Percentiles rank a stretch among this genome's conserved stretches.
Conservation (phyloP, 2,113 vertebrate genomes). For the Centropus bengalensis region DNA sequence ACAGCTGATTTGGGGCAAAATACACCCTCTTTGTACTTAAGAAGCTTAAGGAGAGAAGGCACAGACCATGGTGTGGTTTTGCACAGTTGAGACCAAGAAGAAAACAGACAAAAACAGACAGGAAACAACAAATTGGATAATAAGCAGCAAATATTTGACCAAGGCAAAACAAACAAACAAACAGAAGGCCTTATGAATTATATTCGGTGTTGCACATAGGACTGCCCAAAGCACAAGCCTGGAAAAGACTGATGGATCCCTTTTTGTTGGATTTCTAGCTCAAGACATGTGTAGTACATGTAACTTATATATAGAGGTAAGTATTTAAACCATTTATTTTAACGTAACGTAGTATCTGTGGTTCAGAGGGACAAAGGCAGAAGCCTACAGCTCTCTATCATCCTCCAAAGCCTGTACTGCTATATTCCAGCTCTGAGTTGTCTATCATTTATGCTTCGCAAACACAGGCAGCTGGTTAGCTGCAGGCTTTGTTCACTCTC, state of each 20-base stretch:
- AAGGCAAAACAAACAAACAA: background rate
- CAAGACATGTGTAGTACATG: background rate
- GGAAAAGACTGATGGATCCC: background rate
- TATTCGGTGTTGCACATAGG: background rate
- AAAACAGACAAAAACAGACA: background rate
- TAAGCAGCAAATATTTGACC: background rate
- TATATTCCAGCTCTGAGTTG: background rate
- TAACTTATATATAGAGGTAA: background rate
- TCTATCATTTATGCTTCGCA: background rate
- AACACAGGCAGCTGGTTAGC: background rate
- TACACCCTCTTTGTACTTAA: background rate
- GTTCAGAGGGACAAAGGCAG: background rate
- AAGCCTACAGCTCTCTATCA: background rate
- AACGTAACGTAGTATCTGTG: background rate
- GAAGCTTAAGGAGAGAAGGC: background rate
- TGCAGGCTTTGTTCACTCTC: background rate
- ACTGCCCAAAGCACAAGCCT: background rate
- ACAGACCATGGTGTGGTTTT: background rate
- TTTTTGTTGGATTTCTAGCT: background rate
- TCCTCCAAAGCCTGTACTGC: background rate
- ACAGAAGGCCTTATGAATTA: background rate
- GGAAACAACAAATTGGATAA: background rate
- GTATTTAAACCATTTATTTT: background rate
- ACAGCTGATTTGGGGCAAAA: background rate
- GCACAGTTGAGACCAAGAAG: background rate